These are phyloP conservation scores for Nyctibius bracteatus DNA, from an alignment of 2,113 vertebrate genomes.

Conservation along the genomic window DNA sequence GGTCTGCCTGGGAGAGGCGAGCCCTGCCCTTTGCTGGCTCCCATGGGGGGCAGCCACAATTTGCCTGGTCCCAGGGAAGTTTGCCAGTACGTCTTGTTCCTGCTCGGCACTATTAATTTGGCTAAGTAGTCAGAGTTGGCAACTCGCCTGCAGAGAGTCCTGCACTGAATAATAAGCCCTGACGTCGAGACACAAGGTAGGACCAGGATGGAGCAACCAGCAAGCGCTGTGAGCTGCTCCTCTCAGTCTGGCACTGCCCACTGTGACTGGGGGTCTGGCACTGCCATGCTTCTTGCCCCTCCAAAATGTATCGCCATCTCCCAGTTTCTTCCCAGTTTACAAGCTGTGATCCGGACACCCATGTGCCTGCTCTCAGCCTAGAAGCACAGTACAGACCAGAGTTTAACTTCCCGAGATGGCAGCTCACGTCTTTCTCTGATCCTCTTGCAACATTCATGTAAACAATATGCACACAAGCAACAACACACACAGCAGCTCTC, in stretches of 20 bases:
- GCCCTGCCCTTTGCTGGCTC: background rate
- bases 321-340: background rate
- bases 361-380: background rate
- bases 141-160: background rate
- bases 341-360: background rate
- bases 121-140: background rate
- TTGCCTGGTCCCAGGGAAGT: background rate
- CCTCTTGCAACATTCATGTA: background rate
- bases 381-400: background rate
- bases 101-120: slow-evolving; percentile 6
- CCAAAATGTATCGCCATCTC: background rate
- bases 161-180: background rate
- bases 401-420: background rate
- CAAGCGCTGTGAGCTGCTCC: background rate
- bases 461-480: background rate
- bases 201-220: background rate
- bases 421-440: background rate
- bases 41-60: background rate
- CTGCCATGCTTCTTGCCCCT: background rate
- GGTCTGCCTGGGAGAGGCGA: background rate
- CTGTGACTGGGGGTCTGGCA: background rate
- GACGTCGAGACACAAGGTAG: background rate
- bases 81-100: slow-evolving; percentile 19
- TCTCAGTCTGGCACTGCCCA: background rate
- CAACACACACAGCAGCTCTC: background rate